Percentiles rank a stretch among this genome's conserved stretches.
phyloP scores from a whole-genome alignment of 1,140 invertebrate species.

The Drosophila guanche region DNA sequence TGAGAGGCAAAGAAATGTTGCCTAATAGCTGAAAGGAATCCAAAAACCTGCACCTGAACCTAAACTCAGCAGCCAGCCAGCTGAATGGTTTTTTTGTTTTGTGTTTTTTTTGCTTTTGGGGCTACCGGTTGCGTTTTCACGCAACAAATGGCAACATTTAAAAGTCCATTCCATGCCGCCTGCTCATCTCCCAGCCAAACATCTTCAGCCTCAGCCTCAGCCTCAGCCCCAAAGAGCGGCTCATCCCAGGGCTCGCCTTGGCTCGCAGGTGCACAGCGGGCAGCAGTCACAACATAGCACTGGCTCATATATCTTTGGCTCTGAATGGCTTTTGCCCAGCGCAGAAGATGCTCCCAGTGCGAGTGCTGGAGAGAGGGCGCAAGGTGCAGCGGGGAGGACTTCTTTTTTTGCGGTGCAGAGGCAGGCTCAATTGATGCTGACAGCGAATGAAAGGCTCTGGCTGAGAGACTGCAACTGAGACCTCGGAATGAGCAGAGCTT shows the following conservation, averaged over 20 bases:
- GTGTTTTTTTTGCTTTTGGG: too few relatives aligned
- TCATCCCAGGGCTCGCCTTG: constrained; percentile 18
- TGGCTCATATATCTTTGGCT: constrained; percentile 74
- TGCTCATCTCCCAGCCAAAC: constrained; percentile 45
- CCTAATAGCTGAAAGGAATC: constrained; percentile 57
- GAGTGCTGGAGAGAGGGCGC: not conserved
- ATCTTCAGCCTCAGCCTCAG: constrained; percentile 23
- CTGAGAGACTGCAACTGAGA: constrained; percentile 45
- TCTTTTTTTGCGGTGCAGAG: constrained; percentile 35
- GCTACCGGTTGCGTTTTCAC: constrained; percentile 71
- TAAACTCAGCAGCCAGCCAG: constrained; percentile 30
- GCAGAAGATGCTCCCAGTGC: not conserved
- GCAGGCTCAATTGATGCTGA: constrained; percentile 79
- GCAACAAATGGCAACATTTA: constrained; percentile 81
- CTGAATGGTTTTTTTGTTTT: constrained; percentile 15
- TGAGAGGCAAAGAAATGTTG: not conserved
- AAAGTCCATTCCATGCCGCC: constrained; percentile 73
- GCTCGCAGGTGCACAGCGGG: constrained; percentile 77
- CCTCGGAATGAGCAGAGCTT: constrained; percentile 17
- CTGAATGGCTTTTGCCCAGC: constrained; percentile 35
- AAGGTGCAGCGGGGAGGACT: not conserved
- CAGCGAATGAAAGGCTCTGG: constrained; percentile 77
- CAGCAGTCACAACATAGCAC: constrained; percentile 78
- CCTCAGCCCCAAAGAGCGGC: constrained; percentile 11
- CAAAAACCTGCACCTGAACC: constrained; percentile 5